A percentile compares a stretch with the other conserved stretches of the same genome.
These are phyloP conservation scores for Seladonia tumulorum DNA, from an alignment of 2,888 invertebrate genomes.

Conservation along the genomic window DNA sequence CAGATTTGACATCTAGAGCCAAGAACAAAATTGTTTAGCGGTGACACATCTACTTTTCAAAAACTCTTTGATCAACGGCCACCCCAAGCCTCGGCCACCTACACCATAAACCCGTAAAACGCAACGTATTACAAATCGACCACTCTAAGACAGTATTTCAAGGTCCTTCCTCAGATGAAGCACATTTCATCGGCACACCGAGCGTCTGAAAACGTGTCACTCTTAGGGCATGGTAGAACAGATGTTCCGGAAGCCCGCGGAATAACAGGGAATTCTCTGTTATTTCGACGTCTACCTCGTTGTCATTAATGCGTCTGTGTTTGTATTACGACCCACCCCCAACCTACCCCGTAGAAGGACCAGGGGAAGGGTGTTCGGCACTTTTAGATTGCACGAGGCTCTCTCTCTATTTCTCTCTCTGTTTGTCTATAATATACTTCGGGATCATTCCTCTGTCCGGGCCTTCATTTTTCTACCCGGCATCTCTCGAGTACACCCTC, in stretches of 20 bases:
- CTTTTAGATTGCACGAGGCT: constrained; percentile 5
- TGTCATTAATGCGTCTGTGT: constrained; percentile 9
- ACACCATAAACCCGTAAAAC: too few relatives aligned
- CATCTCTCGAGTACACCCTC: constrained; percentile 15
- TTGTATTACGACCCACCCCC: neutral
- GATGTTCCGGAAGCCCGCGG: neutral
- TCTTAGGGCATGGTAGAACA: neutral
- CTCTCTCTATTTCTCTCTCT: neutral
- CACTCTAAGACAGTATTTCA: neutral
- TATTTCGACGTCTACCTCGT: constrained; percentile 2
- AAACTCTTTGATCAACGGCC: too few relatives aligned
- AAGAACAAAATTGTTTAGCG: too few relatives aligned
- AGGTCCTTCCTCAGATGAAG: neutral
- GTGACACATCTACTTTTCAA: too few relatives aligned
- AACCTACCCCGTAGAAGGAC: neutral
- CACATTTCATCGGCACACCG: neutral
- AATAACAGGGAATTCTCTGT: neutral
- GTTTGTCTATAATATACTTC: constrained; percentile 23
- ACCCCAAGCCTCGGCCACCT: too few relatives aligned
- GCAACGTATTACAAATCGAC: too few relatives aligned
- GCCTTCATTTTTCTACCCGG: constrained; percentile 42
- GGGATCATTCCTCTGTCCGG: constrained; percentile 25
- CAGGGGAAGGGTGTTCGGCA: neutral
- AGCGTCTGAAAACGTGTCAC: neutral
- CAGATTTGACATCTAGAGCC: too few relatives aligned